phyloP scores from a whole-genome alignment of 2,113 vertebrate genomes.

The Corythoichthys haematopterus region DNA sequence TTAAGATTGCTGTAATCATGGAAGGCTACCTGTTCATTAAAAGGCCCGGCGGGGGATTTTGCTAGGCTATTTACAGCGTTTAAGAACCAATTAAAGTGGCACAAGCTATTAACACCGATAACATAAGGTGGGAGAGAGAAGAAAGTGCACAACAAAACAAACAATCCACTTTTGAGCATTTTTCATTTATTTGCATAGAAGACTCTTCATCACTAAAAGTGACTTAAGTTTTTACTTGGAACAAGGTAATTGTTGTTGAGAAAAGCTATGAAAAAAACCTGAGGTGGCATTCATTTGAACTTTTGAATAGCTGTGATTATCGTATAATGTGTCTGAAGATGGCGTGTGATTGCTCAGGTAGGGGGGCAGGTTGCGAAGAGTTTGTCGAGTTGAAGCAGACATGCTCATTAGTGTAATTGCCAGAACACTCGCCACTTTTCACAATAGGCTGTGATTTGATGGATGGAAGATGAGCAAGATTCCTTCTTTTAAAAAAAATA shows the following conservation, averaged over 20 bases:
- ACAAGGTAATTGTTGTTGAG: constrained; percentile 10
- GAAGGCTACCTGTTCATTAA: constrained; percentile 99
- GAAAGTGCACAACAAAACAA: constrained; percentile 5
- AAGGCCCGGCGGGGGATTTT: constrained; percentile 79
- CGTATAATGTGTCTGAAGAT: constrained; percentile 63
- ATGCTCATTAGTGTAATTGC: neutral
- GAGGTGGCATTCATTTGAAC: neutral
- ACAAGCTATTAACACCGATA: constrained; percentile 93
- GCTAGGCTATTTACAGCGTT: constrained; percentile 89
- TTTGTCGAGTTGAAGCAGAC: neutral
- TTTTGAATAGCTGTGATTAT: constrained; percentile 71
- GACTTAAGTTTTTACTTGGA: constrained; percentile 8
- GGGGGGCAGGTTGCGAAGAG: constrained; percentile 23
- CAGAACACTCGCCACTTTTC: constrained; percentile 4
- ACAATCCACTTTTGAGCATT: constrained; percentile 21
- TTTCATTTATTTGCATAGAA: constrained; percentile 25
- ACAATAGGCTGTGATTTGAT: constrained; percentile 61
- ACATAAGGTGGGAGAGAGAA: constrained; percentile 42
- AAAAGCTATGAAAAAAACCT: constrained; percentile 21
- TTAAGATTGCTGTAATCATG: constrained; percentile 99
- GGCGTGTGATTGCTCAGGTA: constrained; percentile 69
- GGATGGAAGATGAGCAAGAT: constrained; percentile 6
- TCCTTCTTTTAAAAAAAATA: neutral
- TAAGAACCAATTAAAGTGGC: constrained; percentile 98
- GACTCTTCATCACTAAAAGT: neutral